These are phyloP conservation scores for Cheirogaleus major DNA, from an alignment of 2,797 vertebrate genomes.

Conservation along the genomic window DNA sequence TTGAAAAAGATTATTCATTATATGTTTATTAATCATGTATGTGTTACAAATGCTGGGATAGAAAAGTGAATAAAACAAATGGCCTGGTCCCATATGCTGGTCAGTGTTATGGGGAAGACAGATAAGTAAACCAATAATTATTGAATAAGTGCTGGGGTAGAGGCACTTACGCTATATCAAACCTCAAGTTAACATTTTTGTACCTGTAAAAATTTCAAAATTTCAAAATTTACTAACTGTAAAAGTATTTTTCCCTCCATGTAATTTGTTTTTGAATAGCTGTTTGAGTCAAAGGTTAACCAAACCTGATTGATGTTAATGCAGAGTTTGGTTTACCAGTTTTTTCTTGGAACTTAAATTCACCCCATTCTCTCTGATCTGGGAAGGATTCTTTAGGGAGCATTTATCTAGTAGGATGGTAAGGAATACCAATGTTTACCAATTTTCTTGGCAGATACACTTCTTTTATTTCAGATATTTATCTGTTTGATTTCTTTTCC, in stretches of 20 bases:
- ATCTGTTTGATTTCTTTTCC: background rate
- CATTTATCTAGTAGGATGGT: slow-evolving; percentile 20
- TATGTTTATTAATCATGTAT: background rate
- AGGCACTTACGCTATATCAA: background rate
- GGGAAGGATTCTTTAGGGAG: slow-evolving; percentile 6
- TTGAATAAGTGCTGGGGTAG: background rate
- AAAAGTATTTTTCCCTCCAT: background rate
- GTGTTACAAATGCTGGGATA: background rate
- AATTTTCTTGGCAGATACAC: background rate
- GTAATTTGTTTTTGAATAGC: background rate
- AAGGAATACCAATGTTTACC: background rate
- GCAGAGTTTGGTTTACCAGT: background rate
- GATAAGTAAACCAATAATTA: background rate
- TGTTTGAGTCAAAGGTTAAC: background rate
- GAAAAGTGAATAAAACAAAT: slow-evolving; percentile 10
- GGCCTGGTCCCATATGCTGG: background rate
- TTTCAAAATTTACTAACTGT: background rate
- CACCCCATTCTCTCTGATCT: background rate
- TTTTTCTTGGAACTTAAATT: slow-evolving; percentile 20
- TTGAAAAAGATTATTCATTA: background rate
- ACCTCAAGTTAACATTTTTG: slow-evolving; percentile 5
- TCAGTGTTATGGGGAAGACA: background rate
- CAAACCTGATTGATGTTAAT: background rate
- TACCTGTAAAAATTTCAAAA: background rate
- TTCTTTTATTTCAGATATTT: background rate